phyloP scores from a whole-genome alignment of 2,113 vertebrate genomes.

The Nesoenas mayeri region DNA sequence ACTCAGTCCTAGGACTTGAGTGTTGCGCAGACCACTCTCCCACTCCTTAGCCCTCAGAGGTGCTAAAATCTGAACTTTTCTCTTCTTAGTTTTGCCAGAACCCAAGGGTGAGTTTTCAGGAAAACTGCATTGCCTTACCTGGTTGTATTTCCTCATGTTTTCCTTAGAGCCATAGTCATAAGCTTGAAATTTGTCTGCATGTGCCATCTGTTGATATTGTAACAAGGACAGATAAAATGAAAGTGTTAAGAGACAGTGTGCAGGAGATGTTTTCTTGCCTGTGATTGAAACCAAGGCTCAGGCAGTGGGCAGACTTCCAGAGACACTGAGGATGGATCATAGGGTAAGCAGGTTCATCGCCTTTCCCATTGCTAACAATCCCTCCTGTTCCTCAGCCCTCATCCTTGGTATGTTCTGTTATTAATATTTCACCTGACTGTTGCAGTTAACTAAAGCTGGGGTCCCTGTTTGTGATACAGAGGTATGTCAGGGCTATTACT shows the following conservation, averaged over 20 bases:
- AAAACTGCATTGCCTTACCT: not conserved
- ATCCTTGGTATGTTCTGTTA: not conserved
- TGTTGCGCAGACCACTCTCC: not conserved
- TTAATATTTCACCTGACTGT: not conserved
- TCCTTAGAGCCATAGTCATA: slow-evolving; percentile 20
- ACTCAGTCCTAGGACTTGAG: not conserved
- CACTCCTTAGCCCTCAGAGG: not conserved
- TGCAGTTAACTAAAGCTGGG: not conserved
- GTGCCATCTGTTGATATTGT: not conserved
- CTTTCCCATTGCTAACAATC: not conserved
- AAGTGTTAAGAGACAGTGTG: not conserved
- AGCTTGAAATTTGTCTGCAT: not conserved
- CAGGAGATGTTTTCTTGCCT: not conserved
- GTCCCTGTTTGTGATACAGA: not conserved
- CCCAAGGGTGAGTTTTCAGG: too few relatives aligned
- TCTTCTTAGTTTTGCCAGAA: not conserved
- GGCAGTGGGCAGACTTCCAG: not conserved
- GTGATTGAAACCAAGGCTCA: not conserved
- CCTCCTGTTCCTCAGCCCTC: not conserved
- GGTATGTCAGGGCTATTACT: not conserved
- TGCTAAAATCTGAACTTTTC: not conserved
- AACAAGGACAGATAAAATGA: not conserved
- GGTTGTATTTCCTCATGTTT: slow-evolving; percentile 56
- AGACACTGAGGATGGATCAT: too few relatives aligned
- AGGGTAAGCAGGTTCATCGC: not conserved